phyloP scores from a whole-genome alignment of 2,113 vertebrate genomes.

The Strix uralensis region DNA sequence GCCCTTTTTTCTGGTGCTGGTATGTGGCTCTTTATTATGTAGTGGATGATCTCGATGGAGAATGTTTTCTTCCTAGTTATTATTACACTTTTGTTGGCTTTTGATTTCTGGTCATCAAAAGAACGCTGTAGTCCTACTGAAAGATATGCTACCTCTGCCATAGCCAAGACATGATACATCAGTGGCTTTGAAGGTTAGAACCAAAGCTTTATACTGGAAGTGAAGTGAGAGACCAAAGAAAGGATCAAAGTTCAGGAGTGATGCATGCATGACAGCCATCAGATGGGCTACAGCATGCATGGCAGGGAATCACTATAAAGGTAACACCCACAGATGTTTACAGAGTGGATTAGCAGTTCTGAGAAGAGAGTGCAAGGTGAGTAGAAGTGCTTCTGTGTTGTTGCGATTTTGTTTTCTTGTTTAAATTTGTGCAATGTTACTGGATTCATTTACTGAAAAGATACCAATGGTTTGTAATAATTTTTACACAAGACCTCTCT shows the following conservation, averaged over 20 bases:
- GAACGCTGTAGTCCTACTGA: neutral
- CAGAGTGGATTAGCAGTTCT: neutral
- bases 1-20: neutral
- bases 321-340: neutral
- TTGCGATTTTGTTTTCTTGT: neutral
- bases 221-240: conserved; percentile 18
- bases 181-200: conserved; percentile 30
- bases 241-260: neutral
- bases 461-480: neutral
- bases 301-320: neutral
- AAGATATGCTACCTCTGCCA: neutral
- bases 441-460: neutral
- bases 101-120: conserved; percentile 46
- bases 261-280: neutral
- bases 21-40: neutral
- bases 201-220: neutral
- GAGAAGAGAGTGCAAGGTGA: neutral
- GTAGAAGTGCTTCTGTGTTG: neutral
- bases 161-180: neutral
- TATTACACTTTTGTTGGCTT: neutral
- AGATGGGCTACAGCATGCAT: neutral
- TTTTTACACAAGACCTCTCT: neutral
- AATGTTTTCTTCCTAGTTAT: neutral
- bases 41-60: neutral
- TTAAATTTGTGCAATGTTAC: neutral